These are phyloP conservation scores for Mobula birostris DNA, from an alignment of 2,113 vertebrate genomes.

Conservation along the genomic window DNA sequence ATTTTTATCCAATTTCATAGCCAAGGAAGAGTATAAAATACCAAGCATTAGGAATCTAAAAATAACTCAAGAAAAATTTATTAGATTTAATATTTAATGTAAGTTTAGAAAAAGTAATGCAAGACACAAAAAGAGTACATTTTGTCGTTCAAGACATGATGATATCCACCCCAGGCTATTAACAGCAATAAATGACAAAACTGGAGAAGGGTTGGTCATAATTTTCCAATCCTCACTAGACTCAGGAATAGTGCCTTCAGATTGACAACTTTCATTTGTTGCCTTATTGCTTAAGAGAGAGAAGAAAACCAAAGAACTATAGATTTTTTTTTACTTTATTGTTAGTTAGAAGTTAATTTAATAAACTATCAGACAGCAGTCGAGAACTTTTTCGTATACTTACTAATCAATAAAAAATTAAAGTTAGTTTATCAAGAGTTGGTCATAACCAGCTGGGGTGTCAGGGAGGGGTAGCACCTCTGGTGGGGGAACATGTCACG, in stretches of 20 bases:
- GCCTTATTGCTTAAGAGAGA: background rate
- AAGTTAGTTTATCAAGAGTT: too few species aligned
- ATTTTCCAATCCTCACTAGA: background rate
- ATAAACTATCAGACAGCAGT: background rate
- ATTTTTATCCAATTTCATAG: background rate
- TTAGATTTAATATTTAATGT: constrained; percentile 24
- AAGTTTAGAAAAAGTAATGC: background rate
- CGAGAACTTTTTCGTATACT: background rate
- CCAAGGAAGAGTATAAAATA: background rate
- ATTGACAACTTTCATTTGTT: background rate
- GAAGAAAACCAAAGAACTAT: background rate
- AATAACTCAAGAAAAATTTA: background rate
- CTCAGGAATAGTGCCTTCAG: background rate
- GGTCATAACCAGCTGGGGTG: too few species aligned
- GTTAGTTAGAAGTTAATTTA: background rate
- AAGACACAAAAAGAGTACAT: background rate
- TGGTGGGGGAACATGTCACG: too few species aligned
- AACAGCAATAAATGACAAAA: background rate
- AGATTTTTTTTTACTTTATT: background rate
- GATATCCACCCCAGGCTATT: background rate
- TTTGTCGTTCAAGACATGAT: background rate
- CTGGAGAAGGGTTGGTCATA: background rate
- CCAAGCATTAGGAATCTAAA: background rate
- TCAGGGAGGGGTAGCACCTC: too few species aligned
- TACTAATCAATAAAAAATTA: too few species aligned